Conservation (phyloP, 2,888 invertebrate genomes). For the Chrysina gloriosa region DNA sequence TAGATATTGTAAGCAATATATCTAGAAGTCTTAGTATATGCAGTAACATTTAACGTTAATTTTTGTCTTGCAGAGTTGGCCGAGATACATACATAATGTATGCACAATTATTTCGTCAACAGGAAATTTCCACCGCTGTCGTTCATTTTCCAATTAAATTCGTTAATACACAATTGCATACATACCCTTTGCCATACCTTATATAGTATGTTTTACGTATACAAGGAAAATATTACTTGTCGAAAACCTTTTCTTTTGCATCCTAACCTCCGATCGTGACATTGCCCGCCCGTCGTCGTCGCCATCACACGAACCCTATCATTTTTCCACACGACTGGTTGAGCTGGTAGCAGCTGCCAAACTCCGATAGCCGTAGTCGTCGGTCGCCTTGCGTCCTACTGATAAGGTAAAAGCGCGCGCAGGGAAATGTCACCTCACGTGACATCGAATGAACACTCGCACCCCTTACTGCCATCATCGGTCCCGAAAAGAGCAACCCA, state of each 20-base stretch:
- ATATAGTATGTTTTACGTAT: not conserved
- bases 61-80: too few species aligned
- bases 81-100: too few species aligned
- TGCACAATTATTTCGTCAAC: too few species aligned
- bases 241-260: slow-evolving; percentile 17
- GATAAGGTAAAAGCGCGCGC: slow-evolving; percentile 59
- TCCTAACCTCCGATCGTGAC: slow-evolving; percentile 16
- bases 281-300: slow-evolving; percentile 8
- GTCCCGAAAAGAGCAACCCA: slow-evolving; percentile 27
- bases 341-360: slow-evolving; percentile 61
- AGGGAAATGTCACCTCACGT: slow-evolving; percentile 56
- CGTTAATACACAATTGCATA: not conserved
- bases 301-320: slow-evolving; percentile 62
- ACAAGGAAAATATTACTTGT: slow-evolving; percentile 2
- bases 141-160: too few species aligned
- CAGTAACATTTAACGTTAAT: too few species aligned
- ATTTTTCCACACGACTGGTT: slow-evolving; percentile 71
- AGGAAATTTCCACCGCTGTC: too few species aligned
- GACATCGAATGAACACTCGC: slow-evolving; percentile 42
- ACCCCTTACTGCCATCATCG: slow-evolving; percentile 43
- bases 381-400: slow-evolving; percentile 63
- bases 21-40: too few species aligned
- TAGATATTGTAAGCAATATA: too few species aligned
- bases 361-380: slow-evolving; percentile 65
- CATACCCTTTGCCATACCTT: too few species aligned